Percentiles rank a stretch among this genome's conserved stretches.
Evolutionary conservation across 2,888 invertebrate species (phyloP).

Genomic region (Orthosia gracilis): DNA sequence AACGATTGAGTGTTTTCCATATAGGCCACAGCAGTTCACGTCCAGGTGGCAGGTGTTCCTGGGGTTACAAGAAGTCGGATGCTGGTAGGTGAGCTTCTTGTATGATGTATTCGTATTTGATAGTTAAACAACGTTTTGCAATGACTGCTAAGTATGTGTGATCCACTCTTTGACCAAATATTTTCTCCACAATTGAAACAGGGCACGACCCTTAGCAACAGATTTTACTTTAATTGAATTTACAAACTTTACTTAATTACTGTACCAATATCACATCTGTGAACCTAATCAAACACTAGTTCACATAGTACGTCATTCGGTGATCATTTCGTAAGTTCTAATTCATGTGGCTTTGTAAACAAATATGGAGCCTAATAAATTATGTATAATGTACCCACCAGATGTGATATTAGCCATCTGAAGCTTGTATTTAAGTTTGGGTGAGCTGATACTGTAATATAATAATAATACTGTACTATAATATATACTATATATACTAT

Average conservation of each 20-base stretch:
- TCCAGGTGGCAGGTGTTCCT: no score
- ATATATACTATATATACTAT: no score
- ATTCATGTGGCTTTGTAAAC: slow-evolving; percentile 47
- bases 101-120: background rate
- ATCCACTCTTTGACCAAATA: background rate
- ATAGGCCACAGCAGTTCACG: no score
- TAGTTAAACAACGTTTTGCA: background rate
- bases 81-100: no score
- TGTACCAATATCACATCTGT: slow-evolving; percentile 53
- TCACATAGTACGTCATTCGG: slow-evolving; percentile 45
- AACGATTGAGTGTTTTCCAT: no score
- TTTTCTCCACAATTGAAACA: background rate
- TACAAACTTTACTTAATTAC: slow-evolving; percentile 3
- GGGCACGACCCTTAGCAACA: slow-evolving; percentile 4
- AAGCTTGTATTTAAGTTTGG: slow-evolving; percentile 28
- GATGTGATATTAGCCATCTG: slow-evolving; percentile 53
- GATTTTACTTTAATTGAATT: slow-evolving; percentile 19
- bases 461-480: background rate
- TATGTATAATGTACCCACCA: slow-evolving; percentile 52
- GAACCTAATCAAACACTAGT: slow-evolving; percentile 58
- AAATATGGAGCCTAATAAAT: slow-evolving; percentile 44
- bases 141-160: background rate
- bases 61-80: no score
- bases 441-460: background rate
- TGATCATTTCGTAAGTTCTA: slow-evolving; percentile 53